Percentiles rank a stretch among this genome's conserved stretches.
These are phyloP conservation scores for Psittacula cyanocephala DNA, from an alignment of 2,113 vertebrate species.

Conservation along the genomic window DNA sequence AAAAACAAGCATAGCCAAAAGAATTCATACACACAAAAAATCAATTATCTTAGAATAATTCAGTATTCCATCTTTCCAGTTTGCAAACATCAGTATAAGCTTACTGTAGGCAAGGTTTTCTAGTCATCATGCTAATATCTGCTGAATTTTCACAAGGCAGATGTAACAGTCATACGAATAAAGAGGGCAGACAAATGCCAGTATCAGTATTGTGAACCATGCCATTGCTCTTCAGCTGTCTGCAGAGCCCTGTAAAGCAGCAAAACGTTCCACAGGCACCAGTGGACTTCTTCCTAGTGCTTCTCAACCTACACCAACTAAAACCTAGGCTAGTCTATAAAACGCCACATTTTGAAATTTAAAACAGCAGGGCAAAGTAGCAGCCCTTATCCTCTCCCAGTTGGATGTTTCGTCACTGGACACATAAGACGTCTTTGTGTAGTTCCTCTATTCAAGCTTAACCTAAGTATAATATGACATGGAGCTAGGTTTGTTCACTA, in stretches of 20 bases:
- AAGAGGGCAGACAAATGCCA: neutral
- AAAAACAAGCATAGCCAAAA: neutral
- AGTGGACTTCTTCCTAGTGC: neutral
- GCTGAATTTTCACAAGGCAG: neutral
- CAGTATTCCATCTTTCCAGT: neutral
- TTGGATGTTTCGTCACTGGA: neutral
- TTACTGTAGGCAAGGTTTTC: neutral
- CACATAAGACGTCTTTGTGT: too few relatives aligned
- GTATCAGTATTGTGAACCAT: neutral
- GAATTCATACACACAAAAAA: neutral
- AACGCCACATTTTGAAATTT: neutral
- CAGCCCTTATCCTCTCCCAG: neutral
- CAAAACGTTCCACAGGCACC: neutral
- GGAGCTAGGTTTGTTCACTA: neutral
- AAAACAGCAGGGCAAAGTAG: neutral
- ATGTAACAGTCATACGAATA: neutral
- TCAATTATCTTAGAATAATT: neutral
- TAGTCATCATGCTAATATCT: neutral
- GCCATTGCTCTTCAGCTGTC: neutral
- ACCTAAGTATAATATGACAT: neutral
- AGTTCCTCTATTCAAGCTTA: neutral
- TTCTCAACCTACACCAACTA: neutral
- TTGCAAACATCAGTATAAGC: neutral
- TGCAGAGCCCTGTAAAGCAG: neutral
- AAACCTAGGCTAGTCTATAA: neutral